A percentile compares a stretch with the other conserved stretches of the same genome.
Evolutionary conservation across 2,113 vertebrate species (phyloP).

Genomic region (Ciconia boyciana): DNA sequence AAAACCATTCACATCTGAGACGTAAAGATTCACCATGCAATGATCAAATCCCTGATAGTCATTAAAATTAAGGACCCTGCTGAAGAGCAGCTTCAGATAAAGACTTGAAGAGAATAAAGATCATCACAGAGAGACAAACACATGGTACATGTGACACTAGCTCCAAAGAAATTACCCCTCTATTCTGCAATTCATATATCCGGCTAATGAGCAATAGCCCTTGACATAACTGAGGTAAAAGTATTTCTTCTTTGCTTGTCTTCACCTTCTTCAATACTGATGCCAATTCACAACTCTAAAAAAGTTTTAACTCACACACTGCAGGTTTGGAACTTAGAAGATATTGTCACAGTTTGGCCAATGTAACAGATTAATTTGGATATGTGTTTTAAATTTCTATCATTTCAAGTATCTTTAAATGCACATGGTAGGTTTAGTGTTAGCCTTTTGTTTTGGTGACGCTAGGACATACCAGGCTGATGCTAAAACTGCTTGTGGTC

Average conservation of each 20-base stretch:
- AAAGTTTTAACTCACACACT: not conserved
- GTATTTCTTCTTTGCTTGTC: not conserved
- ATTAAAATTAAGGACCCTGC: constrained; percentile 23
- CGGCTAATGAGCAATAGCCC: not conserved
- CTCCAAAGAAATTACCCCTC: not conserved
- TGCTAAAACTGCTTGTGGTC: not conserved
- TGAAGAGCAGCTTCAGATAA: constrained; percentile 4
- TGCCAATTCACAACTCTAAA: not conserved
- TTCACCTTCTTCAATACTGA: not conserved
- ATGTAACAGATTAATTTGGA: not conserved
- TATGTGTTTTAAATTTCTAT: not conserved
- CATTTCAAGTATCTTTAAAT: not conserved
- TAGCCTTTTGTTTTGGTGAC: not conserved
- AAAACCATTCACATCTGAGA: constrained; percentile 12
- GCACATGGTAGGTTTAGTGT: accelerated
- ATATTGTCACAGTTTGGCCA: not conserved
- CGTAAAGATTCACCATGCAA: not conserved
- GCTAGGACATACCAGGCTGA: not conserved
- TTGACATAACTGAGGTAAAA: not conserved
- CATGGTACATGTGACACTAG: not conserved
- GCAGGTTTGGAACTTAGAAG: not conserved
- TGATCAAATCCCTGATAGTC: constrained; percentile 10
- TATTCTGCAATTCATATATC: not conserved
- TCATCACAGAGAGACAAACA: not conserved
- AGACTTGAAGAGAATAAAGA: not conserved